Evolutionary conservation across 2,797 vertebrate species (phyloP), one percentile per base, ranked within the genome.

Genomic region (Helarctos malayanus): DNA sequence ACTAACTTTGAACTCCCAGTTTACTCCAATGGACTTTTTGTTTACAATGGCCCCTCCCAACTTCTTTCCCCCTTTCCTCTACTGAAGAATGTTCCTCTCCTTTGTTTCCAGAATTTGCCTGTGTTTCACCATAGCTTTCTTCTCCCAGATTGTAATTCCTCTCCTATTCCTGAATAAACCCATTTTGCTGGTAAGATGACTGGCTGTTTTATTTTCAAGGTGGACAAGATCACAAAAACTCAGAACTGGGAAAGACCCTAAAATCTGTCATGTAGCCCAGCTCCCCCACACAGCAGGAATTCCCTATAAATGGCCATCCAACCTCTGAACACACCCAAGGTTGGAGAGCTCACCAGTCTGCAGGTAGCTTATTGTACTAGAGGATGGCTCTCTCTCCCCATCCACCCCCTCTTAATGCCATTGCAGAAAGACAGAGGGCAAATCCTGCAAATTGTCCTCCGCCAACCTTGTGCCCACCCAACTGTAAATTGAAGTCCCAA

Each of bases 141-240:
- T 79, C 45, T 78, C 47, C 75, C 19, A 19, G 35, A 52, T 52
- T 54, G 19, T 49, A 23, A 78, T 21, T 78, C 29, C 29, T 78
- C 29, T 78, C 29, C 32, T 52, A 78, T 52, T 54, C 75, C 75
- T 13, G 32, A 78, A 54, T 78, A n/a, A 78, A 78, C 32, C 32
- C 75, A 78, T 32, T 78, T 78, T 78, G 49, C 76, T 54, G 76
- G 76, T n/a, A 78, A 52, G 35, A 54, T 49, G 32, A 75, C 49
- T 79, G 32, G 49, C 27, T 32, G 73, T 32, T 75, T 79, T 54
- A 54, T 23, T 79, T 79, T 79, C 32, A 79, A 54, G 32, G 19
- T 54, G 7, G 12, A 54, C 32, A n/a, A 76, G 73, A 86, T 85
- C 79, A 94, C n/a, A 90, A 89, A 95, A 89, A 29, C 49, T 86